Evolutionary conservation across 2,888 invertebrate species (phyloP).

Genomic region (Sarcophaga caerulescens): DNA sequence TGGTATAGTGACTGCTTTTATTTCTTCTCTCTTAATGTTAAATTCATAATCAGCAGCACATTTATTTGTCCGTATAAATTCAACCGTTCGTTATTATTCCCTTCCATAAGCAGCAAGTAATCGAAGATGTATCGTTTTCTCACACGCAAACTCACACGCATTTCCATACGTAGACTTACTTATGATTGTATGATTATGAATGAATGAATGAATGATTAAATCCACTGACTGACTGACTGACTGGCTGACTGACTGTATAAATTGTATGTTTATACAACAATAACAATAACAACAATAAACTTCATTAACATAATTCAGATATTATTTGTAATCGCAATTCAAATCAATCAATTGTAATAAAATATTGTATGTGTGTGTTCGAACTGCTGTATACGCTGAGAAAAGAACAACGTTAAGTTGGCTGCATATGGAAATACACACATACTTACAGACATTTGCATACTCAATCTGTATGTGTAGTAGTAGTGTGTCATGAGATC

Average conservation of each 20-base stretch:
- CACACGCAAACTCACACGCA: too few species aligned
- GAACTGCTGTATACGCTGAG: neutral
- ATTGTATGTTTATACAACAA: slow-evolving; percentile 5
- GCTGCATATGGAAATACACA: neutral
- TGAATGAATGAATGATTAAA: too few species aligned
- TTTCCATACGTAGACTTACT: too few species aligned
- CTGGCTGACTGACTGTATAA: neutral
- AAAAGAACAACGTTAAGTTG: slow-evolving; percentile 27
- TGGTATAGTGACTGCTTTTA: too few species aligned
- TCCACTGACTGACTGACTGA: too few species aligned
- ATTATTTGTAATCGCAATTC: slow-evolving; percentile 66
- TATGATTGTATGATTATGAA: too few species aligned
- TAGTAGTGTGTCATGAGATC: neutral
- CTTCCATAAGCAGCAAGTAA: too few species aligned
- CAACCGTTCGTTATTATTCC: too few species aligned
- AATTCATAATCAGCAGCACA: too few species aligned
- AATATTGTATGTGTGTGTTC: slow-evolving; percentile 53
- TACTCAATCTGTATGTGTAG: neutral
- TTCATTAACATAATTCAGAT: slow-evolving; percentile 66
- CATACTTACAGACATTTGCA: neutral
- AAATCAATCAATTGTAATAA: slow-evolving; percentile 68
- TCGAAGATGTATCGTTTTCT: too few species aligned
- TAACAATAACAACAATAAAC: slow-evolving; percentile 45
- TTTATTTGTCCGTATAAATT: too few species aligned
- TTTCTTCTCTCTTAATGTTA: too few species aligned